phyloP scores from a whole-genome alignment of 35 echinoderm and acorn worm species.

The Chiridota heheva region DNA sequence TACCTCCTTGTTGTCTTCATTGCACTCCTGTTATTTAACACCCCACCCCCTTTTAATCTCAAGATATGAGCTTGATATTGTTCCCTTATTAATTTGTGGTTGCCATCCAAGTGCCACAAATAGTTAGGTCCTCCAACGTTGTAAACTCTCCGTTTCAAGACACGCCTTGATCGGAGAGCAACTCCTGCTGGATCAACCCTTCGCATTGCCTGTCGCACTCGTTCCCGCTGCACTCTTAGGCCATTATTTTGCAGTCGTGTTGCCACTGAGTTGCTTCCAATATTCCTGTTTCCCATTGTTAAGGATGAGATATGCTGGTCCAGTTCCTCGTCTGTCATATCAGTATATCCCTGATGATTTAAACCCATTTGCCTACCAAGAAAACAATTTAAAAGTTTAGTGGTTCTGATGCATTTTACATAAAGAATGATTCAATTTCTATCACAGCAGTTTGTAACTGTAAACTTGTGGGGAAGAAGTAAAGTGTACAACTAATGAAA shows the following conservation, averaged over 20 bases:
- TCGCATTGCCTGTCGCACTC: neutral
- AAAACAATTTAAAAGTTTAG: too few species aligned
- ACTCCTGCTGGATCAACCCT: slow-evolving; percentile 14
- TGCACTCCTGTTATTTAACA: neutral
- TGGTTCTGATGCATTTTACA: too few species aligned
- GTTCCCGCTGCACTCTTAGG: neutral
- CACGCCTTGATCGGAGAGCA: neutral
- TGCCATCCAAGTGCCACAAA: slow-evolving; percentile 41
- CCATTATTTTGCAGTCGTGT: slow-evolving; percentile 2
- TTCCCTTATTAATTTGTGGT: slow-evolving; percentile 26
- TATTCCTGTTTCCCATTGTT: neutral
- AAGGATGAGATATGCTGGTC: neutral
- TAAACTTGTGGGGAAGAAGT: too few species aligned
- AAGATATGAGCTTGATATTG: neutral
- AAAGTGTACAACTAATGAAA: too few species aligned
- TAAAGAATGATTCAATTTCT: too few species aligned
- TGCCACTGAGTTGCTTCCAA: neutral
- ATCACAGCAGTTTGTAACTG: too few species aligned
- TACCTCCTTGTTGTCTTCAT: too few species aligned
- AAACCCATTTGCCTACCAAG: neutral
- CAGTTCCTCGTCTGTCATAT: neutral
- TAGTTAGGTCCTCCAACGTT: slow-evolving; percentile 7
- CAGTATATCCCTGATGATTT: neutral
- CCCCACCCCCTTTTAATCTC: neutral
- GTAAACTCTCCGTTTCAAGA: neutral